A percentile compares a stretch with the other conserved stretches of the same genome.
Conservation (phyloP, 2,888 invertebrate species). For the Drosophila testacea region DNA sequence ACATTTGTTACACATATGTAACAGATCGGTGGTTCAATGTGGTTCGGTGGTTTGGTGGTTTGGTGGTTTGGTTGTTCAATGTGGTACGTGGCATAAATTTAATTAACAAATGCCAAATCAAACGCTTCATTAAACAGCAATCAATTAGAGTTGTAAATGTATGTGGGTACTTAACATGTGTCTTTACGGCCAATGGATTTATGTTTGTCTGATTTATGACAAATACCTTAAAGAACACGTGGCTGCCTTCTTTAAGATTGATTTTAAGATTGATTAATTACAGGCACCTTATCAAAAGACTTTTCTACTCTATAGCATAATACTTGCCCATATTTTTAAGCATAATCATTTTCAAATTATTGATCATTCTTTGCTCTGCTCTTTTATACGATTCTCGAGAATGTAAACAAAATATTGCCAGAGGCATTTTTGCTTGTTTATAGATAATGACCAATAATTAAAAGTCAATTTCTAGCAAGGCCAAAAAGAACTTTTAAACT, state of each 20-base stretch:
- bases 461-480: conserved; percentile 21
- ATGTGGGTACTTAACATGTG: conserved; percentile 32
- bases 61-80: conserved; percentile 6
- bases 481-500: conserved; percentile 15
- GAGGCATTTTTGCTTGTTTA: conserved; percentile 24
- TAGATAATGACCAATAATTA: conserved; percentile 63
- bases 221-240: conserved; percentile 27
- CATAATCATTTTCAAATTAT: conserved; percentile 20
- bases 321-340: neutral
- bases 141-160: conserved; percentile 32
- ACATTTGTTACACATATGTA: conserved; percentile 46
- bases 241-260: conserved; percentile 7
- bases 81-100: conserved; percentile 47
- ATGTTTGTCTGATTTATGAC: conserved; percentile 51
- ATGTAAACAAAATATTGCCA: conserved; percentile 29
- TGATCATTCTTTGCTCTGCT: conserved; percentile 33
- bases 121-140: conserved; percentile 69
- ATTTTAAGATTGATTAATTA: conserved; percentile 65
- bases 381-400: conserved; percentile 10
- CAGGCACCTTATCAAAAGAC: conserved; percentile 21
- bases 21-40: conserved; percentile 30
- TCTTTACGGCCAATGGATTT: conserved; percentile 36
- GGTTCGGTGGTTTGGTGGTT: conserved; percentile 11
- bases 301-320: neutral
- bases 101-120: conserved; percentile 74